A percentile compares a stretch with the other conserved stretches of the same genome.
These are phyloP conservation scores for Perdita meconis DNA, from an alignment of 2,888 invertebrate species.

Conservation along the genomic window DNA sequence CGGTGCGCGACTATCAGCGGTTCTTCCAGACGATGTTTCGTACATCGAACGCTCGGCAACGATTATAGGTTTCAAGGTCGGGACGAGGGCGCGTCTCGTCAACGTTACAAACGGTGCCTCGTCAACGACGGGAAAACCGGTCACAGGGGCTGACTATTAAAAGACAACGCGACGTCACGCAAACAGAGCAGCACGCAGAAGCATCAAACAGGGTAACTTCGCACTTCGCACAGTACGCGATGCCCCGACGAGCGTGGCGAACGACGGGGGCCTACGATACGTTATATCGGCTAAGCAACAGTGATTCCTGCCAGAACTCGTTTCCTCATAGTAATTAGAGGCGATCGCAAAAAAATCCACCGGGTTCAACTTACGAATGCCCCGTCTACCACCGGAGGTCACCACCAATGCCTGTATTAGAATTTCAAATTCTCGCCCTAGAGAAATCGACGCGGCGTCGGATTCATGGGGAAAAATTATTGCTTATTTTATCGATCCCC, in stretches of 20 bases:
- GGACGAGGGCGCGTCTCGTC: slow-evolving; percentile 76
- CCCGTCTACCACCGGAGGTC: slow-evolving; percentile 61
- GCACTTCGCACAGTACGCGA: slow-evolving; percentile 41
- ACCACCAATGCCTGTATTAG: slow-evolving; percentile 51
- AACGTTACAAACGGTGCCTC: slow-evolving; percentile 62
- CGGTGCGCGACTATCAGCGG: slow-evolving; percentile 53
- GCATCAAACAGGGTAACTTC: slow-evolving; percentile 70
- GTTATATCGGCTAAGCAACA: slow-evolving; percentile 4
- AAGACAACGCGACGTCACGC: slow-evolving; percentile 71
- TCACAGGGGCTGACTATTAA: slow-evolving; percentile 72
- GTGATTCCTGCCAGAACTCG: slow-evolving; percentile 14
- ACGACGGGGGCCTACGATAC: neutral
- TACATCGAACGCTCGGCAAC: slow-evolving; percentile 72
- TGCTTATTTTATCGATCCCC: slow-evolving; percentile 41
- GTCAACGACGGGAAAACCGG: slow-evolving; percentile 69
- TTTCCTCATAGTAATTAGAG: slow-evolving; percentile 47
- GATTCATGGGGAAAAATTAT: no score
- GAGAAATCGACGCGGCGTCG: no score
- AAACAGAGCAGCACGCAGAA: slow-evolving; percentile 65
- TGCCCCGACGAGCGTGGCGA: slow-evolving; percentile 7
- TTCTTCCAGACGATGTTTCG: slow-evolving; percentile 64
- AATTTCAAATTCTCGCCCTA: slow-evolving; percentile 51
- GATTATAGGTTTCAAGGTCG: slow-evolving; percentile 74
- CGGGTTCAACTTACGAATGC: slow-evolving; percentile 49
- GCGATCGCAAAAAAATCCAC: slow-evolving; percentile 45